These are phyloP conservation scores for Aplochiton taeniatus DNA, from an alignment of 2,797 vertebrate species.

Conservation along the genomic window DNA sequence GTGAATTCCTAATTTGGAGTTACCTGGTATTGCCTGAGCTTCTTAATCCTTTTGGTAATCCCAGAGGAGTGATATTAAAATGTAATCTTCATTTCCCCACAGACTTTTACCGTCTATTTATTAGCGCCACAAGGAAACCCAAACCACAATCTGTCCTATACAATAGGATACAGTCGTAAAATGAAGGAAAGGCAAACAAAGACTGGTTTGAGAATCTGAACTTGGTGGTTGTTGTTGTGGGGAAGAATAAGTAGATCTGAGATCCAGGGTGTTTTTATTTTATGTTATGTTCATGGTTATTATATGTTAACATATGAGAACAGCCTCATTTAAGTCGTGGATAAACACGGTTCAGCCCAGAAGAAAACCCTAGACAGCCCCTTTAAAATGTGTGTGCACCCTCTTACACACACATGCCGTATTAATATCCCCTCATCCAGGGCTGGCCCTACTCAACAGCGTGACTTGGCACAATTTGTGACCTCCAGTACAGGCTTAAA, in stretches of 20 bases:
- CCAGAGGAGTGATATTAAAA: constrained; percentile 38
- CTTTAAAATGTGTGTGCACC: not conserved
- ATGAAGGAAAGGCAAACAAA: not conserved
- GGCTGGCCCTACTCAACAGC: constrained; percentile 33
- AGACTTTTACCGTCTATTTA: constrained; percentile 21
- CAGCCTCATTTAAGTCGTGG: not conserved
- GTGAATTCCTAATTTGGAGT: constrained; percentile 8
- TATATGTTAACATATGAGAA: not conserved
- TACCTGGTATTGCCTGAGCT: constrained; percentile 8
- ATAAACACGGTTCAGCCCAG: too few relatives aligned
- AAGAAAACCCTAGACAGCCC: too few relatives aligned
- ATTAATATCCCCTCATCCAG: constrained; percentile 49
- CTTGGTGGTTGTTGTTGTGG: too few relatives aligned
- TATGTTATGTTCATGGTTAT: not conserved
- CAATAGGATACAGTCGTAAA: not conserved
- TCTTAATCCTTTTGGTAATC: constrained; percentile 31
- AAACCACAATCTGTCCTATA: constrained; percentile 20
- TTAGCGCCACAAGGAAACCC: constrained; percentile 10
- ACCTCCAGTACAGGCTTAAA: constrained; percentile 27
- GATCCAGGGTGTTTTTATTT: too few relatives aligned
- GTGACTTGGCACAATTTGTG: constrained; percentile 42
- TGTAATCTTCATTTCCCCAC: constrained; percentile 32
- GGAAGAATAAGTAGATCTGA: too few relatives aligned
- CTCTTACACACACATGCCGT: constrained; percentile 19
- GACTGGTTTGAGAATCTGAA: not conserved